Percentiles rank a stretch among this genome's conserved stretches.
Evolutionary conservation across 2,113 vertebrate genomes (phyloP).

Genomic region (Psilopsiagon aurifrons): DNA sequence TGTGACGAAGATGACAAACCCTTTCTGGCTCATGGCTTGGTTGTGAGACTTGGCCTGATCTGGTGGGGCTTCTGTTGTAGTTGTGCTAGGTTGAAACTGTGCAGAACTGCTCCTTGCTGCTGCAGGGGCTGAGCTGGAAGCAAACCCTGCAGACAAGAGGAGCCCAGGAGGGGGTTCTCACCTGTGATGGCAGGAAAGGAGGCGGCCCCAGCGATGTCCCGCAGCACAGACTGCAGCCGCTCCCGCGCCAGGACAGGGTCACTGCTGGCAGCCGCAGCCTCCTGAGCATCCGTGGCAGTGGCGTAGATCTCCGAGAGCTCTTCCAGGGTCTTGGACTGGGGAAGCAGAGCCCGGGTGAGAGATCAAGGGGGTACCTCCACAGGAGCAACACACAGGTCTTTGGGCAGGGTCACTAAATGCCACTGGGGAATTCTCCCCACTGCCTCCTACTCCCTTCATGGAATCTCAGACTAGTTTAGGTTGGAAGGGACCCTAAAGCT

Average conservation of each 20-base stretch:
- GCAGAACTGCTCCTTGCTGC: accelerated
- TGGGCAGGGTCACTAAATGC: background rate
- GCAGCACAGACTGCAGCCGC: slow-evolving; percentile 77
- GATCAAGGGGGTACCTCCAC: accelerated
- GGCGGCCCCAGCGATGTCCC: slow-evolving; percentile 73
- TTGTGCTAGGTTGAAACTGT: background rate
- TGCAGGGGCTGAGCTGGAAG: background rate
- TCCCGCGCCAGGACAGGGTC: slow-evolving; percentile 71
- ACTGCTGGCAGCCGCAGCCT: slow-evolving; percentile 74
- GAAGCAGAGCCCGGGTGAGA: background rate
- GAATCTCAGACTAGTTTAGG: background rate
- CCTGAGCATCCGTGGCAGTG: slow-evolving; percentile 75
- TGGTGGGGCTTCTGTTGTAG: background rate
- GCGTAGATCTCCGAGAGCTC: slow-evolving; percentile 82
- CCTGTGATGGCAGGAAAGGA: slow-evolving; percentile 58
- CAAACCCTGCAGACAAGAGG: too few species aligned
- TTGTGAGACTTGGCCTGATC: accelerated
- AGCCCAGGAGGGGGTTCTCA: background rate
- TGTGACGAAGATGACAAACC: background rate
- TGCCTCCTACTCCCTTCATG: background rate
- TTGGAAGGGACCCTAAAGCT: background rate
- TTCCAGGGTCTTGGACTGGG: slow-evolving; percentile 75
- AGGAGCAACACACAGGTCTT: background rate
- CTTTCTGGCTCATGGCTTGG: accelerated
- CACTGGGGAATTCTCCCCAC: background rate